Evolutionary conservation across 2,888 invertebrate species (phyloP).

Genomic region (Rhyacophila evoluta): DNA sequence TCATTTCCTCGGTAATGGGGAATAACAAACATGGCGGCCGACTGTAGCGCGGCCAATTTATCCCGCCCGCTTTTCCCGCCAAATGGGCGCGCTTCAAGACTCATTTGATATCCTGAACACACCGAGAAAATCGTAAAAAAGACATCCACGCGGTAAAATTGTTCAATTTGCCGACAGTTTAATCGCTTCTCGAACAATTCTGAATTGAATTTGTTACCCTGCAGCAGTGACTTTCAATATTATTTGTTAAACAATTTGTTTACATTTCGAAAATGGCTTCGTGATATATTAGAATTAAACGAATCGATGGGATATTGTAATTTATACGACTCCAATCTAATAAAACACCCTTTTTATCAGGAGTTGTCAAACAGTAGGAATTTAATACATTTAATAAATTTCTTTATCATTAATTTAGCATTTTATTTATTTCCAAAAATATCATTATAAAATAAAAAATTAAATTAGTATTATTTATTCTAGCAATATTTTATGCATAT

Average conservation of each 20-base stretch:
- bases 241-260: not conserved
- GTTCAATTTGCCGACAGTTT: constrained; percentile 15
- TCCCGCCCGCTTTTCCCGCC: constrained; percentile 15
- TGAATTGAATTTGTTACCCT: constrained; percentile 28
- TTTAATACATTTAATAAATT: no score
- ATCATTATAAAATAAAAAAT: no score
- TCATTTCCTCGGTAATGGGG: constrained; percentile 42
- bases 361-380: no score
- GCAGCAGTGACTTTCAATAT: not conserved
- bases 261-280: not conserved
- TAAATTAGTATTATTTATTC: no score
- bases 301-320: not conserved
- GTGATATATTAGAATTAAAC: not conserved
- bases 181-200: constrained; percentile 20
- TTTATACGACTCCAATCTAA: not conserved
- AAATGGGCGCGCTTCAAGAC: constrained; percentile 23
- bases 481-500: no score
- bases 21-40: constrained; percentile 38
- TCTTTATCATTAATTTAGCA: no score
- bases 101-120: constrained; percentile 41
- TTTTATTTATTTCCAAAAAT: no score
- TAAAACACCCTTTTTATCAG: no score
- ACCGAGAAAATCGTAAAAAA: constrained; percentile 22
- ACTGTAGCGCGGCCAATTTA: constrained; percentile 1
- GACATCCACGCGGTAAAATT: constrained; percentile 21